phyloP scores from a whole-genome alignment of 2,888 invertebrate genomes.

The Penaeus monodon region DNA sequence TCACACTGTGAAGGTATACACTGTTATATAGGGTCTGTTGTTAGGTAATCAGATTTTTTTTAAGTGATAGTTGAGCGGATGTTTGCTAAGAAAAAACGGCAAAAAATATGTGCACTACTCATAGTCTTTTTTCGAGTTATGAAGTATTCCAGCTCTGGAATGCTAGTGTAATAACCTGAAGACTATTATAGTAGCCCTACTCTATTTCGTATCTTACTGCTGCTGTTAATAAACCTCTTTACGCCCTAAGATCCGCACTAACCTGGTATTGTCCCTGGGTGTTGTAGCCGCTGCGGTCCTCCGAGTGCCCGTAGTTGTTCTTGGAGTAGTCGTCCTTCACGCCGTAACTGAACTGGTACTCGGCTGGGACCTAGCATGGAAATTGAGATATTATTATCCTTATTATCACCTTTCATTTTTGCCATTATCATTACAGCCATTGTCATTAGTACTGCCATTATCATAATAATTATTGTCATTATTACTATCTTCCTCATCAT shows the following conservation, averaged over 20 bases:
- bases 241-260: no score
- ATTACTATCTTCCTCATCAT: background rate
- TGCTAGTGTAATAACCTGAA: no score
- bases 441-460: background rate
- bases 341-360: conserved; percentile 44
- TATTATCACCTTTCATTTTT: background rate
- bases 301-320: conserved; percentile 27
- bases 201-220: background rate
- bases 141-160: no score
- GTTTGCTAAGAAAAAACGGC: no score
- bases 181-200: background rate
- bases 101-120: no score
- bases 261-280: conserved; percentile 25
- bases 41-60: no score
- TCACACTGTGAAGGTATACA: no score
- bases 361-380: conserved; percentile 14
- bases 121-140: no score
- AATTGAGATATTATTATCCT: background rate
- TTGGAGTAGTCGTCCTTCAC: conserved; percentile 47
- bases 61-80: no score
- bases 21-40: no score
- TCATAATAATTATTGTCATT: background rate
- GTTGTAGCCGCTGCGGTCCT: conserved; percentile 25
- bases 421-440: background rate
- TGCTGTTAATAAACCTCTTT: background rate